Percentiles rank a stretch among this genome's conserved stretches.
These are phyloP conservation scores for Chloropsis hardwickii DNA, from an alignment of 2,113 vertebrate genomes.

Conservation along the genomic window DNA sequence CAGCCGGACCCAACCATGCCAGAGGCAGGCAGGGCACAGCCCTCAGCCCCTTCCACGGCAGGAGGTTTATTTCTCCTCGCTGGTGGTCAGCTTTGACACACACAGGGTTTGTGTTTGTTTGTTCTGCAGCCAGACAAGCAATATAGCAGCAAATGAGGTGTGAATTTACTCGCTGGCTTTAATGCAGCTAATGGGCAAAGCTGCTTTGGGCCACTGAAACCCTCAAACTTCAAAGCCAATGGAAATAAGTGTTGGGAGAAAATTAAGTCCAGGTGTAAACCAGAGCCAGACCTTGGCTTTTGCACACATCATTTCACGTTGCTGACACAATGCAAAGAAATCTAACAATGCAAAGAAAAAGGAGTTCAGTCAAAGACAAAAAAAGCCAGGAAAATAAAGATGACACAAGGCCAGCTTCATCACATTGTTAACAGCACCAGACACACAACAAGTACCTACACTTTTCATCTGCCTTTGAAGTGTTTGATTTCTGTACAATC, in stretches of 20 bases:
- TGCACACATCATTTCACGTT: not conserved
- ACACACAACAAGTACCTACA: accelerated
- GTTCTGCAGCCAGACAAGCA: not conserved
- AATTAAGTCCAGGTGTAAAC: not conserved
- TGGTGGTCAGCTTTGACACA: not conserved
- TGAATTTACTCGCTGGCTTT: not conserved
- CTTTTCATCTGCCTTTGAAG: not conserved
- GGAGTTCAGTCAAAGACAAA: not conserved
- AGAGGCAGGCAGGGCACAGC: not conserved
- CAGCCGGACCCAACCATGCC: not conserved
- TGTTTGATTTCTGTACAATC: not conserved
- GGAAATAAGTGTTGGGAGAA: not conserved
- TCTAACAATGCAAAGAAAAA: not conserved
- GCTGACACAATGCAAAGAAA: not conserved
- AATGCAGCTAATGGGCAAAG: not conserved
- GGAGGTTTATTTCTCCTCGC: not conserved
- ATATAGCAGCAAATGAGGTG: not conserved
- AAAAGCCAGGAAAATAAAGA: not conserved
- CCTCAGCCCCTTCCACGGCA: not conserved
- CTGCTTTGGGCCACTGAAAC: not conserved
- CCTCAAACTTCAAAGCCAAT: not conserved
- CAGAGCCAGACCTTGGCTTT: not conserved
- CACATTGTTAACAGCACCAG: not conserved
- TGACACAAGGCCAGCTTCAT: not conserved
- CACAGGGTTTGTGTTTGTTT: not conserved